Evolutionary conservation across 2,797 vertebrate genomes (phyloP).

Genomic region (Poeciliopsis turneri): DNA sequence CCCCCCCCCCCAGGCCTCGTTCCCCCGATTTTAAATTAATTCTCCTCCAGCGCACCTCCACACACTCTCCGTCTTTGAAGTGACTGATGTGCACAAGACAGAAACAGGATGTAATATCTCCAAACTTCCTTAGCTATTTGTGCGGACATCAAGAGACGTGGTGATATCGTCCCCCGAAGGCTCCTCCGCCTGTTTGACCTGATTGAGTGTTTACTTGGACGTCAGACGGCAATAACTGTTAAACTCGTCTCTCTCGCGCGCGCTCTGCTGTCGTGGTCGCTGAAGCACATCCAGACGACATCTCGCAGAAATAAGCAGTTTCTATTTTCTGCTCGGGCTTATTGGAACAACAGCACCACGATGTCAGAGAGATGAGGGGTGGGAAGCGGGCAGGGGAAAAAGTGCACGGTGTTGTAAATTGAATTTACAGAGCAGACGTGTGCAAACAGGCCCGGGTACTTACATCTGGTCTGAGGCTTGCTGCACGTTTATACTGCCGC

Average conservation of each 20-base stretch:
- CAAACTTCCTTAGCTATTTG: slow-evolving; percentile 37
- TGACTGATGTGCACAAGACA: slow-evolving; percentile 53
- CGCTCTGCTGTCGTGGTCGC: slow-evolving; percentile 23
- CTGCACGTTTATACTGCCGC: slow-evolving; percentile 90
- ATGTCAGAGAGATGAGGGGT: slow-evolving; percentile 34
- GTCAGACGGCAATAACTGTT: slow-evolving; percentile 6
- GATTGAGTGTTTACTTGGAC: slow-evolving; percentile 34
- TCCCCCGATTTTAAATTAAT: slow-evolving; percentile 37
- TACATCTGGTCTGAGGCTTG: slow-evolving; percentile 91
- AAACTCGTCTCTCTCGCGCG: slow-evolving; percentile 9
- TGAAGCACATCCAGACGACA: slow-evolving; percentile 9
- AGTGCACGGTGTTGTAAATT: slow-evolving; percentile 39
- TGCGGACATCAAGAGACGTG: slow-evolving; percentile 39
- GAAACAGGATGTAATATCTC: slow-evolving; percentile 36
- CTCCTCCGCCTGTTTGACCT: slow-evolving; percentile 32
- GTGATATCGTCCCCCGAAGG: slow-evolving; percentile 22
- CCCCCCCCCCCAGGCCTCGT: slow-evolving; percentile 16
- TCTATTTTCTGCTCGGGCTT: slow-evolving; percentile 28
- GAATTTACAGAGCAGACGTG: slow-evolving; percentile 41
- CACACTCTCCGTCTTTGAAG: slow-evolving; percentile 57
- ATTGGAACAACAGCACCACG: slow-evolving; percentile 32
- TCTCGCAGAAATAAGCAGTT: slow-evolving; percentile 22
- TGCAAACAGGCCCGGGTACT: slow-evolving; percentile 76
- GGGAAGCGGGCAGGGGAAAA: not conserved
- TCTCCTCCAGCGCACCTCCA: slow-evolving; percentile 13